Evolutionary conservation across 2,113 vertebrate genomes (phyloP), one percentile per base, ranked within the genome.

Genomic region (Neotragus moschatus): DNA sequence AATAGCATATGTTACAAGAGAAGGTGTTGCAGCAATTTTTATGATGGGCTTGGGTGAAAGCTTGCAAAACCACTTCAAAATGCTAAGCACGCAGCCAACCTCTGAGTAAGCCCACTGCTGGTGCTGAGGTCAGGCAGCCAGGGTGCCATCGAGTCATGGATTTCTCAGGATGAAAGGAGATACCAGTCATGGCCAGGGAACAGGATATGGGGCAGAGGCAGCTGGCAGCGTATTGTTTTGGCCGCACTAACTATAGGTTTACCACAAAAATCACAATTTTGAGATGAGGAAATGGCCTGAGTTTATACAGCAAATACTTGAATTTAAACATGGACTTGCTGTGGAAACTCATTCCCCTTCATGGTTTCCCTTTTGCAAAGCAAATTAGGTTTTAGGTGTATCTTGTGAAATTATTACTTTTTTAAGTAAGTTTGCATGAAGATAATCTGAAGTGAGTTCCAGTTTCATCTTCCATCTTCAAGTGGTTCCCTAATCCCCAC

Each of bases 1-100:
- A 58, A 81, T 3, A 96, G 81, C 93, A 96, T 94, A 96, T 75
- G 96, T 90, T 88, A n/a, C 21, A 7, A 91, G 96, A 90, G 81
- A 88, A 93, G 93, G 85, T 94, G 85, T 91, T 63, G 30, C 86
- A 91, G 53, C 12, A 7, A 9, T n/a, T 87, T 80, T 92, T 51
- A 30, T 21, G 45, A 90, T 2, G n/a, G 88, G 85, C 53, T 87
- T 61, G 51, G 23, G 0, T 1, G 56, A 47, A 95, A 79, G 43
- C 79, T 75, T 85, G 2, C 2, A 3, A 51, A 94, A 39, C 55
- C 26, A 12, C 36, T 70, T 47, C 36, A 39, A 39, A 58, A 88
- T 1, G 43, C 87, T 14, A 53, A 91, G 53, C 17, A 1, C 0
- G 1, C 70, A 88, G 51, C 79, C 87, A 56, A n/a, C 73, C 84